Evolutionary conservation across 2,888 invertebrate species (phyloP).

Genomic region (Ectemnius continuus): DNA sequence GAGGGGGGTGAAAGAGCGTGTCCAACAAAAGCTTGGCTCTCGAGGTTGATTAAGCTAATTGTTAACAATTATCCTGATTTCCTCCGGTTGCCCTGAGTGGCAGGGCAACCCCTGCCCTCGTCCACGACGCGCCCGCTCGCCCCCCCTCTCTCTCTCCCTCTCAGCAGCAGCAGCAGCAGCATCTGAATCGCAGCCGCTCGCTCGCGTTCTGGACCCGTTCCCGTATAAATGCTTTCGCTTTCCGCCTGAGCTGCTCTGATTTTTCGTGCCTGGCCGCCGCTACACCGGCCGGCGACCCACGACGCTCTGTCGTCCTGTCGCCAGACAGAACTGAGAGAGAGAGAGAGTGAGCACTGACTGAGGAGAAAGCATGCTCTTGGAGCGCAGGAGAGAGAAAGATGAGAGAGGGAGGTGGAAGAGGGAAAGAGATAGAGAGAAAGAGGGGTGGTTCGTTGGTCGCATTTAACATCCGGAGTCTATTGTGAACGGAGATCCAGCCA

Average conservation of each 20-base stretch:
- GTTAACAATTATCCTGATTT: slow-evolving; percentile 78
- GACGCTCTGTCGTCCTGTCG: too few relatives aligned
- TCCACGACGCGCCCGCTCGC: slow-evolving; percentile 6
- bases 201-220: slow-evolving; percentile 58
- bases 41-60: slow-evolving; percentile 77
- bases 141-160: too few relatives aligned
- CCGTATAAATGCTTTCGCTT: slow-evolving; percentile 71
- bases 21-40: slow-evolving; percentile 75
- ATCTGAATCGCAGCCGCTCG: slow-evolving; percentile 50
- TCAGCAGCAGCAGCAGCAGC: slow-evolving; percentile 34
- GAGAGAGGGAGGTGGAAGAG: slow-evolving; percentile 11
- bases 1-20: too few relatives aligned
- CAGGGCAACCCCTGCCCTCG: slow-evolving; percentile 65
- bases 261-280: slow-evolving; percentile 58
- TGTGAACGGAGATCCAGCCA: slow-evolving; percentile 42
- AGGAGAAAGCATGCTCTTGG: too few relatives aligned
- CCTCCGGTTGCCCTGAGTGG: slow-evolving; percentile 70
- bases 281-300: slow-evolving; percentile 16
- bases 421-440: too few relatives aligned
- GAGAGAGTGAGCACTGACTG: too few relatives aligned
- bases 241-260: slow-evolving; percentile 66
- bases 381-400: slow-evolving; percentile 22
- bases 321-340: too few relatives aligned
- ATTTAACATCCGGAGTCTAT: slow-evolving; percentile 48
- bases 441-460: slow-evolving; percentile 20